Evolutionary conservation across 2,113 vertebrate species (phyloP), one percentile per base, ranked within the genome.

Genomic region (Tympanuchus pallidicinctus): DNA sequence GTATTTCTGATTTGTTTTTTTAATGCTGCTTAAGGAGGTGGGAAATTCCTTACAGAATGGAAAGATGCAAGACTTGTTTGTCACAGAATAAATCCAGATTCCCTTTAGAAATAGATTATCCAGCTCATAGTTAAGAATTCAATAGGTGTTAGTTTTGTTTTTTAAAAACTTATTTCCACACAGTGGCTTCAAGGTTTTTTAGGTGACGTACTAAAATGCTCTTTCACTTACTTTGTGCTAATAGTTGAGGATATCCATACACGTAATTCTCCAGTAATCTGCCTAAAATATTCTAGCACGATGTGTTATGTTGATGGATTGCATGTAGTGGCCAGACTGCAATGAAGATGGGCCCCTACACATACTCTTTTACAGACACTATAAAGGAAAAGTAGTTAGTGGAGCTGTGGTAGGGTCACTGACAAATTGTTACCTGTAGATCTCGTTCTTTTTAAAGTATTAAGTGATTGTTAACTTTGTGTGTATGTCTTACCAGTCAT

Each of bases 401-500:
- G 34, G 42, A 73, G 11, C 7, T 89, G n/a, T 63, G 16, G 56
- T 50, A 54, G 45, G 18, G 36, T 52, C 2, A 6, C 45, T 59
- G 60, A 28, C 20, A 71, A 89, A n/a, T 36, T 81, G 60, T 32
- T 82, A 56, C 27, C 25, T 82, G 19, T 82, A 81, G 70, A 20
- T 89, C 24, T 95, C 13, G 69, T 65, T 30, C 12, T 74, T 36
- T 48, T 78, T 47, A 22, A 64, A 30, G 64, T 78, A 20, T 47
- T 24, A 83, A 83, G 60, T 92, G 67, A 48, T 89, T 69, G 48
- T 63, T 82, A 74, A 89, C 38, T 92, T 2, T 74, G 4, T 81
- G 5, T 88, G 11, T 95, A 1, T 95, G n/a, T 97, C 11, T 95
- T 74, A 60, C 19, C 96, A 99, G 99, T 18, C 99, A 99, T 50